Evolutionary conservation across 2,113 vertebrate species (phyloP).

Genomic region (Bos indicus): DNA sequence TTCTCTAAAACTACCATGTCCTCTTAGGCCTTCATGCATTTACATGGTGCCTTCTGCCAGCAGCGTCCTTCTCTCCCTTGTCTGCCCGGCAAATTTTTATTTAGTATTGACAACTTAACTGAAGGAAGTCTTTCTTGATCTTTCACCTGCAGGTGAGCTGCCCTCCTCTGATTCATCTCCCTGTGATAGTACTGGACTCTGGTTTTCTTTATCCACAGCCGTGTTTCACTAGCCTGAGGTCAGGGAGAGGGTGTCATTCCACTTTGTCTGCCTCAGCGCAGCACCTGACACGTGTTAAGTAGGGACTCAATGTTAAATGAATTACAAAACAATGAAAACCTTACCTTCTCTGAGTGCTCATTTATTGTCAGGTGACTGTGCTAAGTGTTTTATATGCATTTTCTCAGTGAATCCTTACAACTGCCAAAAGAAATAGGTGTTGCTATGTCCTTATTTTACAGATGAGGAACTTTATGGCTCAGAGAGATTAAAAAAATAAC

Average conservation of each 20-base stretch:
- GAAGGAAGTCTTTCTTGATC: background rate
- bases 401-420: background rate
- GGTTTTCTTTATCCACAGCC: background rate
- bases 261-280: background rate
- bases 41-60: background rate
- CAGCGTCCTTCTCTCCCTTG: background rate
- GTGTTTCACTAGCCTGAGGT: background rate
- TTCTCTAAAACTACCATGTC: background rate
- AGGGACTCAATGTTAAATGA: background rate
- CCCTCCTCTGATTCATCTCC: background rate
- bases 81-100: background rate
- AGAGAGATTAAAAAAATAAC: background rate
- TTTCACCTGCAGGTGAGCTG: background rate
- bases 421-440: background rate
- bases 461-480: background rate
- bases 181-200: background rate
- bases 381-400: background rate
- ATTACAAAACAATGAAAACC: background rate
- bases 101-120: background rate
- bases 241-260: background rate
- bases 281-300: background rate
- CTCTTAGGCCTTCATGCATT: background rate
- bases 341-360: background rate
- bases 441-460: background rate
- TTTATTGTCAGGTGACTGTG: background rate